Evolutionary conservation across 1,140 invertebrate genomes (phyloP), one percentile per base, ranked within the genome.

Genomic region (Musca domestica): DNA sequence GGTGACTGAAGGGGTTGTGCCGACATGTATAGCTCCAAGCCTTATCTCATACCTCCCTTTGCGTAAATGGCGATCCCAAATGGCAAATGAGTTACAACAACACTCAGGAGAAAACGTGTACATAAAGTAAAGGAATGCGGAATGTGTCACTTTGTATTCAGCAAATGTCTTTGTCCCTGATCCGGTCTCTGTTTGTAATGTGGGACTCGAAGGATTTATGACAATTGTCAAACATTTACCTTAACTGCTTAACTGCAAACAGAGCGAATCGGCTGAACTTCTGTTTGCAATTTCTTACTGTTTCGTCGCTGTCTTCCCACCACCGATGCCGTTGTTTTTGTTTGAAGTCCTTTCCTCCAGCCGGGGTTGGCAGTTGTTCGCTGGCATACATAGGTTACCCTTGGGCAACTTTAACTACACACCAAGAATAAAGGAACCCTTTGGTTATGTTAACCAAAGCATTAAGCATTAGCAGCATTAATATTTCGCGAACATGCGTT

Each of bases 201-300:
- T 61, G n/a, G 56, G 17, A 61, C 56, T 61, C 56, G 14, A 61
- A 61, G 56, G 56, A 61, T 61, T 61, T 61, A 61, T 61, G 56
- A 61, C 56, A 61, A 61, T 61, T 61, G 56, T 61, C 56, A 61
- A 61, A 34, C 56, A 30, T 61, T 61, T 61, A 61, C 56, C 56
- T 61, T 61, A 61, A 61, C 54, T 27, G 30, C 30, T 30, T 58
- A 58, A 58, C 56, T 41, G 34, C 34, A 41, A 41, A 41, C 34
- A 41, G 34, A 61, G 56, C 15, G 54, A 58, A 58, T 58, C 54
- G 30, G 54, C 30, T 58, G 30, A 58, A 58, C 14, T 61, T 61
- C n/a, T 61, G 27, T 34, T 34, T 30, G 6, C 14, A 23, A 5
- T 54, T 23, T 54, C 9, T 41, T 41, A 12, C 34, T 12, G 5